Conservation (phyloP, 1,140 invertebrate genomes). For the Alviniconcha marisindica region DNA sequence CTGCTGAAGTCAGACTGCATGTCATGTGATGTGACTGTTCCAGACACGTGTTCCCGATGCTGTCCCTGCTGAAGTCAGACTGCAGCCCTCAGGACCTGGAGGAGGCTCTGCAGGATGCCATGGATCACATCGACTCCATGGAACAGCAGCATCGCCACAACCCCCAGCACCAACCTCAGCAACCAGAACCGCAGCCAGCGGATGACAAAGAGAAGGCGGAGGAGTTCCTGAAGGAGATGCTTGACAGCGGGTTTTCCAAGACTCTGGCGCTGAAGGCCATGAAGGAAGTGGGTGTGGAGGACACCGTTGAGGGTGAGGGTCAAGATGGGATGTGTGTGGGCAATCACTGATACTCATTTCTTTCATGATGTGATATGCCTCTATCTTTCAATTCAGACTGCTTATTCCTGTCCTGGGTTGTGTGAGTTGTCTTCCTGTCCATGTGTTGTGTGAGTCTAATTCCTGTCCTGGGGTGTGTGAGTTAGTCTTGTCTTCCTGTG, state of each 20-base stretch:
- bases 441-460: too few relatives aligned
- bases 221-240: conserved; percentile 42
- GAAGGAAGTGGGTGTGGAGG: conserved; percentile 9
- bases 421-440: too few relatives aligned
- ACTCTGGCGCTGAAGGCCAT: conserved; percentile 39
- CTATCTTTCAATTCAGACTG: too few relatives aligned
- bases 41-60: conserved; percentile 54
- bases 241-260: conserved; percentile 37
- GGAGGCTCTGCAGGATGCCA: conserved; percentile 52
- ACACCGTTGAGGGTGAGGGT: conserved; percentile 38
- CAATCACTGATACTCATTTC: neutral
- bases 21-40: neutral
- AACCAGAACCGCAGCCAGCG: conserved; percentile 32
- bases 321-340: neutral
- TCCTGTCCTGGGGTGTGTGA: too few relatives aligned
- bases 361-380: neutral
- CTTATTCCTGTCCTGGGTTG: too few relatives aligned
- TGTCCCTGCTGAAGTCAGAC: conserved; percentile 55
- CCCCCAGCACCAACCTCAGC: neutral
- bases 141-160: neutral
- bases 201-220: conserved; percentile 39
- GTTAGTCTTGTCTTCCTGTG: too few relatives aligned
- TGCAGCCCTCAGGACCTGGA: conserved; percentile 54
- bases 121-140: neutral
- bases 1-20: conserved; percentile 54